Evolutionary conservation across 23 tunicate species (phyloP).

Genomic region (Phallusia fumigata): DNA sequence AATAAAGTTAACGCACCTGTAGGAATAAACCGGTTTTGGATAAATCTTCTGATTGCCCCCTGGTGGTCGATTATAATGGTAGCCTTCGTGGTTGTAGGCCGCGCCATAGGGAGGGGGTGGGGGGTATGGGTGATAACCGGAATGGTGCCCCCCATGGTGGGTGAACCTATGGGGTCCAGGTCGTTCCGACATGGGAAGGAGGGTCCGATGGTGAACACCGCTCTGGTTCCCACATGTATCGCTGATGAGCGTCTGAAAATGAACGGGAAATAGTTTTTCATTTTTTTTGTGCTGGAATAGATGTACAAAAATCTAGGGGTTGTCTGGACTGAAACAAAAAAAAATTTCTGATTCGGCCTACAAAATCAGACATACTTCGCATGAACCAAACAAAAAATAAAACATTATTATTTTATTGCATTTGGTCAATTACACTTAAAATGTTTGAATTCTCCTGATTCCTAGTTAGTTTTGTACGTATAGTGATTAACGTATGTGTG

Average conservation of each 20-base stretch:
- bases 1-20: constrained; percentile 49
- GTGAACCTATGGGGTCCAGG: constrained; percentile 33
- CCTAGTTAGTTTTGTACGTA: no score
- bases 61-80: constrained; percentile 43
- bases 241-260: constrained; percentile 26
- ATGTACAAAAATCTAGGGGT: background rate
- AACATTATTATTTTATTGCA: no score
- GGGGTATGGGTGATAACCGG: constrained; percentile 68
- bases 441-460: no score
- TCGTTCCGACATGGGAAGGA: constrained; percentile 15
- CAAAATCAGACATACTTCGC: no score
- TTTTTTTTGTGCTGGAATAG: background rate
- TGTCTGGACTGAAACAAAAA: no score
- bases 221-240: constrained; percentile 44
- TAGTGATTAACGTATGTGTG: no score
- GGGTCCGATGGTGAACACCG: constrained; percentile 14
- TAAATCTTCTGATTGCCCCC: constrained; percentile 54
- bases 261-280: background rate
- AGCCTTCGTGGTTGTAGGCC: constrained; percentile 39
- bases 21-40: constrained; percentile 97
- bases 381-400: no score
- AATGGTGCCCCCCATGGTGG: constrained; percentile 23
- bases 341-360: no score
- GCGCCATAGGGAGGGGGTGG: constrained; percentile 87
- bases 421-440: no score